Evolutionary conservation across 2,113 vertebrate genomes (phyloP).

Genomic region (Nanorana parkeri): DNA sequence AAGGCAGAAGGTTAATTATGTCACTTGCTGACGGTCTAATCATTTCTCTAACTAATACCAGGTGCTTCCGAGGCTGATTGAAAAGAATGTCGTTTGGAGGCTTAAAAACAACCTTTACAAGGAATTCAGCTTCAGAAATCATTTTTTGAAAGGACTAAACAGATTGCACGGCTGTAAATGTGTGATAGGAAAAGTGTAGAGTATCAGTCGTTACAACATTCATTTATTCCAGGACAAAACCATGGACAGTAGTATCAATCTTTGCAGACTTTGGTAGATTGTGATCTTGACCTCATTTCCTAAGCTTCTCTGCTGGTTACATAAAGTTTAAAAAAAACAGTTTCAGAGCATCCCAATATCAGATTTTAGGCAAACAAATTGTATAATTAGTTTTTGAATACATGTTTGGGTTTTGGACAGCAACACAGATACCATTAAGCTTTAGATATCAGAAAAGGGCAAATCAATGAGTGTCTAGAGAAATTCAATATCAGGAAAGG

Average conservation of each 20-base stretch:
- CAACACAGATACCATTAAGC: too few relatives aligned
- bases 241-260: background rate
- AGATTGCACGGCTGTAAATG: background rate
- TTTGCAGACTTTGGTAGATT: too few relatives aligned
- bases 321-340: too few relatives aligned
- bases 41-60: constrained; percentile 41
- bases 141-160: background rate
- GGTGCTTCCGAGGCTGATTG: constrained; percentile 22
- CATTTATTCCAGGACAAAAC: background rate
- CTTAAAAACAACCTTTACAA: background rate
- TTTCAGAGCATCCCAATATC: too few relatives aligned
- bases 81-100: background rate
- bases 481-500: too few relatives aligned
- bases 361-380: too few relatives aligned
- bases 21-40: constrained; percentile 51
- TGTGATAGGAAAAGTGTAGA: background rate
- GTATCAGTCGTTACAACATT: background rate
- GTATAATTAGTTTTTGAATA: too few relatives aligned
- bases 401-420: too few relatives aligned
- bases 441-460: too few relatives aligned
- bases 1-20: constrained; percentile 53
- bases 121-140: background rate
- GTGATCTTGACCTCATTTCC: too few relatives aligned
- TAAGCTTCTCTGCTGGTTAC: too few relatives aligned
- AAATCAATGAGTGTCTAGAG: too few relatives aligned